phyloP scores from a whole-genome alignment of 1,140 invertebrate genomes.

The Panulirus ornatus region DNA sequence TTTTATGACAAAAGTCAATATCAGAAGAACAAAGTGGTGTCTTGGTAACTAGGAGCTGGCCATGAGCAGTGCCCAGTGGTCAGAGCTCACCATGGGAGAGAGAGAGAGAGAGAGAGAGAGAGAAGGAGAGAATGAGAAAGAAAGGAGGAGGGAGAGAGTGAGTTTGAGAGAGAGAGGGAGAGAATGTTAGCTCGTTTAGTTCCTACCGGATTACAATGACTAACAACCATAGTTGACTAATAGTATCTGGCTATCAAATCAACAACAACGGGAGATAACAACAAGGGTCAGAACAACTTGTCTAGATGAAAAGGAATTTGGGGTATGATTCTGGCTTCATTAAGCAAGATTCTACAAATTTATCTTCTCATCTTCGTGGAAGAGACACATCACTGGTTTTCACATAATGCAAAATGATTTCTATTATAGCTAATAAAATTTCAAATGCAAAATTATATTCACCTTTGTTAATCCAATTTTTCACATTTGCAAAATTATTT shows the following conservation, averaged over 20 bases:
- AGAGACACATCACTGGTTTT: conserved; percentile 19
- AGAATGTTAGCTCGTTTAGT: conserved; percentile 49
- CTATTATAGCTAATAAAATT: too few relatives aligned
- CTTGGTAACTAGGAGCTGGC: neutral
- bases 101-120: conserved; percentile 31
- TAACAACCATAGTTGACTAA: conserved; percentile 71
- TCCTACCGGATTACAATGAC: conserved; percentile 71
- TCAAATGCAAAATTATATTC: too few relatives aligned
- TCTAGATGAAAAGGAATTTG: conserved; percentile 64
- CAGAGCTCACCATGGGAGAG: conserved; percentile 43
- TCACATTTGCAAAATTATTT: too few relatives aligned
- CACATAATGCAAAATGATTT: too few relatives aligned
- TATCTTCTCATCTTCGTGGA: conserved; percentile 56
- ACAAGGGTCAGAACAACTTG: conserved; percentile 72
- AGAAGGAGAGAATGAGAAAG: neutral
- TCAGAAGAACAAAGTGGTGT: neutral
- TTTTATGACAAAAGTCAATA: too few relatives aligned
- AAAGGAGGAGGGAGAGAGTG: conserved; percentile 20
- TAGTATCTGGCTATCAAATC: conserved; percentile 71
- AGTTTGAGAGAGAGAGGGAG: conserved; percentile 35
- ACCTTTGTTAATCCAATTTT: too few relatives aligned
- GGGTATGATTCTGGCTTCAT: conserved; percentile 49
- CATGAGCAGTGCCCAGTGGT: neutral
- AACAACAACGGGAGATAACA: conserved; percentile 74
- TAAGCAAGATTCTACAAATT: conserved; percentile 68